phyloP scores from a whole-genome alignment of 2,888 invertebrate genomes.

The Ypsolopha sequella region DNA sequence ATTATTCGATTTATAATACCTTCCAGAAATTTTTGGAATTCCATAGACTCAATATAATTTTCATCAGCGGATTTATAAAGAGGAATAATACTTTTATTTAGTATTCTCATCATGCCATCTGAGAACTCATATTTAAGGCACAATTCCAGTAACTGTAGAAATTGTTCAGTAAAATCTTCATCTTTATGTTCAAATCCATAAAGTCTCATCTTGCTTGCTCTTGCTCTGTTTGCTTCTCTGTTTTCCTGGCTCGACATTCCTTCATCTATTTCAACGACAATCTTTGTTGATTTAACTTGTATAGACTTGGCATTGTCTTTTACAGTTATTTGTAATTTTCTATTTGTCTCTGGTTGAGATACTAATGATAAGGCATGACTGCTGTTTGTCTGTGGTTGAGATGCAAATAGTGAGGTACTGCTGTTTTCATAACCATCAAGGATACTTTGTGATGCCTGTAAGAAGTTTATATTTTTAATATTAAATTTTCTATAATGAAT shows the following conservation, averaged over 20 bases:
- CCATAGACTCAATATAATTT: constrained; percentile 23
- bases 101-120: constrained; percentile 27
- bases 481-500: no score
- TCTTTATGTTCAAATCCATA: background rate
- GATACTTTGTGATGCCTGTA: no score
- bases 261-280: constrained; percentile 1
- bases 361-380: no score
- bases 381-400: background rate
- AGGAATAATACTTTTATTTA: constrained; percentile 28
- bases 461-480: no score
- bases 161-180: constrained; percentile 2
- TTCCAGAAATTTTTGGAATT: constrained; percentile 21
- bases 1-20: constrained; percentile 19
- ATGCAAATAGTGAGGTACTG: no score
- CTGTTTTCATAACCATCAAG: no score
- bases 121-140: constrained; percentile 27
- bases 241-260: background rate
- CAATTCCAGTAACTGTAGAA: constrained; percentile 27
- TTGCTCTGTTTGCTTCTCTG: background rate
- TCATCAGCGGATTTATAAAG: constrained; percentile 20
- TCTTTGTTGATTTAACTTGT: background rate
- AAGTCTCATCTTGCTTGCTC: background rate
- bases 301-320: background rate
- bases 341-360: background rate
- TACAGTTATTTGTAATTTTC: background rate